phyloP scores from a whole-genome alignment of 2,888 invertebrate genomes.

The Euphydryas editha region DNA sequence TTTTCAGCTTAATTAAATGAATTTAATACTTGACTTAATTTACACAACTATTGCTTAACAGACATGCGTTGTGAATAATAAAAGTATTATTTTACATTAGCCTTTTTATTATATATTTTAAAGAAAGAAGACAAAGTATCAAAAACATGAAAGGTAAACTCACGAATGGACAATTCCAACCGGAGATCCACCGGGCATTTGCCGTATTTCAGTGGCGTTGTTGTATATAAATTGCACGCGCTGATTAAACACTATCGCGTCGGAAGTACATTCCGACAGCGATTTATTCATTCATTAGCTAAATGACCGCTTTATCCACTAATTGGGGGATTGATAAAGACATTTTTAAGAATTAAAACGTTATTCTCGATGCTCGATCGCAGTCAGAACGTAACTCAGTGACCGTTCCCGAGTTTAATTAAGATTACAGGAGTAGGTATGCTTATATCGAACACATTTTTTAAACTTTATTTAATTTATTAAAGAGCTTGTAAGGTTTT shows the following conservation, averaged over 20 bases:
- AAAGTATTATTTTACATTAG: too few relatives aligned
- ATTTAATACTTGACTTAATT: too few relatives aligned
- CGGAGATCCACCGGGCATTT: constrained; percentile 13
- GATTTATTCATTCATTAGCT: constrained; percentile 80
- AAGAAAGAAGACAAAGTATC: not conserved
- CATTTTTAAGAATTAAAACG: constrained; percentile 34
- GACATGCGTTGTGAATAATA: too few relatives aligned
- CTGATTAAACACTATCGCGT: constrained; percentile 73
- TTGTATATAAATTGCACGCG: constrained; percentile 67
- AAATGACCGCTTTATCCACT: constrained; percentile 64
- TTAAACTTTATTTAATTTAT: not conserved
- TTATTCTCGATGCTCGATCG: constrained; percentile 21
- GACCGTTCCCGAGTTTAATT: constrained; percentile 23
- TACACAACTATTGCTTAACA: too few relatives aligned
- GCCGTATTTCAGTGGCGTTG: constrained; percentile 61
- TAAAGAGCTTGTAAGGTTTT: not conserved
- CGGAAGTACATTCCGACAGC: constrained; percentile 60
- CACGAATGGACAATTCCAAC: constrained; percentile 18
- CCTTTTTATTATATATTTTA: not conserved
- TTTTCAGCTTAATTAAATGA: not conserved
- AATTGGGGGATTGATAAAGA: constrained; percentile 69
- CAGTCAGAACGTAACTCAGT: constrained; percentile 14
- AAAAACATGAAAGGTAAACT: not conserved
- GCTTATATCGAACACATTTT: not conserved
- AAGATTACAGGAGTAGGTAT: constrained; percentile 28